Conservation (phyloP, 1,140 invertebrate species). For the Augochlora pura region DNA sequence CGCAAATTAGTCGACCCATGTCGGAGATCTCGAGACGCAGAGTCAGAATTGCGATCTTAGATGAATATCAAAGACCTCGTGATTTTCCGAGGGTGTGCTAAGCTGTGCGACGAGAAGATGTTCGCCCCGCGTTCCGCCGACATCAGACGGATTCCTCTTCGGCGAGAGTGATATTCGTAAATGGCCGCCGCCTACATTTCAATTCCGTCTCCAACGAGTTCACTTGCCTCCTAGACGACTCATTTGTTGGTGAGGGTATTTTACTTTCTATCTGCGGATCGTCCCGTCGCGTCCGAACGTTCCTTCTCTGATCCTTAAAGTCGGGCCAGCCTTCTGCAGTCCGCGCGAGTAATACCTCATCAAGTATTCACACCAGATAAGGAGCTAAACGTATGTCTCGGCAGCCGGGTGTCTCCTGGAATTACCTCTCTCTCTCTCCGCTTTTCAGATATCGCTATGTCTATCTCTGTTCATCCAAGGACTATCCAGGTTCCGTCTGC, state of each 20-base stretch:
- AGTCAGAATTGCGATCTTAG: too few species aligned
- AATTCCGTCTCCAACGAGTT: not conserved
- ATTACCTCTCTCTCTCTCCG: constrained; percentile 20
- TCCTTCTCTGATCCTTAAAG: not conserved
- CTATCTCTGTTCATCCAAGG: too few species aligned
- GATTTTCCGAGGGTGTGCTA: not conserved
- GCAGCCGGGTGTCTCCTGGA: not conserved
- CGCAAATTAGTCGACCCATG: too few species aligned
- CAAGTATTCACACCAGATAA: constrained; percentile 34
- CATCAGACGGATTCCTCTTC: not conserved
- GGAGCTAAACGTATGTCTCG: constrained; percentile 20
- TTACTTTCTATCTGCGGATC: not conserved
- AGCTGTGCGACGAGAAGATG: not conserved
- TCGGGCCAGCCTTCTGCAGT: not conserved
- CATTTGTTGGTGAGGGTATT: not conserved
- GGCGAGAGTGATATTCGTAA: not conserved
- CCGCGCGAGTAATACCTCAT: constrained; percentile 11
- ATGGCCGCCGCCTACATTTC: not conserved
- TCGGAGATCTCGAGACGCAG: too few species aligned
- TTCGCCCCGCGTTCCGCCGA: not conserved
- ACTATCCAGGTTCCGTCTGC: not conserved
- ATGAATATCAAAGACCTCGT: not conserved
- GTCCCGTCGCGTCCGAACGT: not conserved
- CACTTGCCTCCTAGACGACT: constrained; percentile 13
- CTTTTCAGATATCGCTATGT: too few species aligned